Evolutionary conservation across 2,888 invertebrate species (phyloP), one percentile per base, ranked within the genome.

Genomic region (Acheta domesticus): DNA sequence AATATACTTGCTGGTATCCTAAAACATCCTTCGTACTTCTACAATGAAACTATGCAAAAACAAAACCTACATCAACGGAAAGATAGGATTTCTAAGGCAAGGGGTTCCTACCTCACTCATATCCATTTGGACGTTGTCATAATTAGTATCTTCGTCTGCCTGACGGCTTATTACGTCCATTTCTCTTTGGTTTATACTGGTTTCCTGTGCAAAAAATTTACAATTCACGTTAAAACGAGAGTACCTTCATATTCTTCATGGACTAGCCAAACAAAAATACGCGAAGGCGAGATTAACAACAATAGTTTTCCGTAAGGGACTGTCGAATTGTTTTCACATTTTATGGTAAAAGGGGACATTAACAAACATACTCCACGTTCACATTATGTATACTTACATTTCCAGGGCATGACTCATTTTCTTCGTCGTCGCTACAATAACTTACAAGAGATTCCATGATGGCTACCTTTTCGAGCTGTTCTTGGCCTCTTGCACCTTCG

Each of bases 361-460:
- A 8, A 36, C 8, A 36, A 36, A 36, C 36, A 36, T 8, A 36
- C 8, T 36, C 1, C 5, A 36, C 8, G 36, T 36, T 8, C 36
- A 36, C 5, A 36, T 36, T 36, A 8, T 8, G 36, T 8, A 36
- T 36, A 36, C 36, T 36, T 86, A 62, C 87, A 87, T 83, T 88
- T 87, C 82, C 85, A 85, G 82, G 76, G 76, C 76, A 79, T 78
- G 81, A 85, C 78, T 87, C 88, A 75, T 92, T 92, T 84, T 90
- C 90, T 82, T 94, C 94, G 84, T 94, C 94, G 84, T 94, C 94
- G 86, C 94, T 94, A 82, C 91, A 93, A 85, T 94, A 94, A 85
- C 91, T 93, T 82, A 92, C 90, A 81, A 94, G 88, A 77, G 93
- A 92, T 87, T 94, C 93, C 94, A 94, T 94, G 79, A 77, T 80